Evolutionary conservation across 2,797 vertebrate genomes (phyloP).

Genomic region (Botia kubotai): DNA sequence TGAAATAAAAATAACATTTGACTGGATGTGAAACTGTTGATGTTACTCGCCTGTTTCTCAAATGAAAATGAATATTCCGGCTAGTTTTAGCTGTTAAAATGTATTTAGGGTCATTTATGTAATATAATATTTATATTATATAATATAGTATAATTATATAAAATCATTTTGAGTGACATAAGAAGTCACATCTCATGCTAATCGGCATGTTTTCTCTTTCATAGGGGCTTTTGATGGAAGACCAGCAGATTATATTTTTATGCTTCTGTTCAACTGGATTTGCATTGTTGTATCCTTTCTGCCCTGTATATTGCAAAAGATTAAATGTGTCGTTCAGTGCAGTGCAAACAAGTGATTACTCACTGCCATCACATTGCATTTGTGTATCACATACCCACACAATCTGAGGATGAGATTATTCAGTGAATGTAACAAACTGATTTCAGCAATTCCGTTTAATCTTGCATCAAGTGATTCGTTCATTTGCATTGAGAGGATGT

Average conservation of each 20-base stretch:
- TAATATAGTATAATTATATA: not conserved
- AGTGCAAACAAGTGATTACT: slow-evolving; percentile 3
- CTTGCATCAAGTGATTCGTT: not conserved
- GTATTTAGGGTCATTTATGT: no score
- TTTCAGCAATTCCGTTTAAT: slow-evolving; percentile 8
- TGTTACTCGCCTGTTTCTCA: no score
- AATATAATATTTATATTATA: not conserved
- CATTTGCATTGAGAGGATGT: slow-evolving; percentile 61
- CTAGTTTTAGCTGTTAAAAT: not conserved
- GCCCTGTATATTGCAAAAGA: not conserved
- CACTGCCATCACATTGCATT: slow-evolving; percentile 1
- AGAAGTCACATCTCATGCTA: slow-evolving; percentile 3
- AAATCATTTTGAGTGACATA: not conserved
- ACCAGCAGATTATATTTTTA: slow-evolving; percentile 95
- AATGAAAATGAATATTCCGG: no score
- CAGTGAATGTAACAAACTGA: not conserved
- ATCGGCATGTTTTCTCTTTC: slow-evolving; percentile 56
- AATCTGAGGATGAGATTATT: not conserved
- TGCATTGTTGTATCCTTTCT: slow-evolving; percentile 98
- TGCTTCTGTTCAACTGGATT: slow-evolving; percentile 99
- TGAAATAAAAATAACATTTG: not conserved
- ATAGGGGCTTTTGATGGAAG: slow-evolving; percentile 93
- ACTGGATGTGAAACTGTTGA: not conserved
- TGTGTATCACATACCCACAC: not conserved
- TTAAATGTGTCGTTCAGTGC: slow-evolving; percentile 14